A percentile compares a stretch with the other conserved stretches of the same genome.
Conservation (phyloP, 1,140 invertebrate species). For the Bombus affinis region DNA sequence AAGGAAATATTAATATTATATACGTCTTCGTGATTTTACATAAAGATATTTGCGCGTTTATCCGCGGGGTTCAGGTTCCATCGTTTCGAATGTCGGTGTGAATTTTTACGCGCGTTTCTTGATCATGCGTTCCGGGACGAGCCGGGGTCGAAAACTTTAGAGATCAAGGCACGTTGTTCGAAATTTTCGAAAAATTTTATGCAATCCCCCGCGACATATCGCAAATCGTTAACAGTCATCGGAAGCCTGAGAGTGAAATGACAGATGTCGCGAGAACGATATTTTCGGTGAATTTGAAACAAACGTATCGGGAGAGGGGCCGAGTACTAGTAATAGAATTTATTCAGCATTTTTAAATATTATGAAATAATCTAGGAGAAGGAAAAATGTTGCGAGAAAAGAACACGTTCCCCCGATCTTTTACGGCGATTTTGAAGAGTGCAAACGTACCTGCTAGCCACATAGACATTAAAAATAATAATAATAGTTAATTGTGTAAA, state of each 20-base stretch:
- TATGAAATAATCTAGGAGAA: not conserved
- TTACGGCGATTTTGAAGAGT: slow-evolving; percentile 47
- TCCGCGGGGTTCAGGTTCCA: not conserved
- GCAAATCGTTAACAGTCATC: not conserved
- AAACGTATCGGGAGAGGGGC: not conserved
- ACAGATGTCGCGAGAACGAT: not conserved
- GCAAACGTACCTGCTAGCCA: slow-evolving; percentile 72
- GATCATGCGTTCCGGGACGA: not conserved
- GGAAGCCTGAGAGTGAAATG: not conserved
- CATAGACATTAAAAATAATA: slow-evolving; percentile 69
- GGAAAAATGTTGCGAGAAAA: not conserved
- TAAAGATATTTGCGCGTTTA: not conserved
- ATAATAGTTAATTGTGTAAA: slow-evolving; percentile 55
- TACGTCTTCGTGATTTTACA: slow-evolving; percentile 11
- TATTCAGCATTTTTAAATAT: not conserved
- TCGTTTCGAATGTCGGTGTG: not conserved
- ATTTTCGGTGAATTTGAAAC: not conserved
- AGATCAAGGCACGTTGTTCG: not conserved
- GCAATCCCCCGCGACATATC: not conserved
- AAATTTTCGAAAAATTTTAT: not conserved
- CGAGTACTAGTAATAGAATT: not conserved
- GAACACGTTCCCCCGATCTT: slow-evolving; percentile 20
- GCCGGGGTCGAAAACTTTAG: not conserved
- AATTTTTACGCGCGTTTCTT: not conserved
- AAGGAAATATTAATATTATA: slow-evolving; percentile 14